Evolutionary conservation across 2,888 invertebrate species (phyloP).

Genomic region (Gisinianus flammeolus): DNA sequence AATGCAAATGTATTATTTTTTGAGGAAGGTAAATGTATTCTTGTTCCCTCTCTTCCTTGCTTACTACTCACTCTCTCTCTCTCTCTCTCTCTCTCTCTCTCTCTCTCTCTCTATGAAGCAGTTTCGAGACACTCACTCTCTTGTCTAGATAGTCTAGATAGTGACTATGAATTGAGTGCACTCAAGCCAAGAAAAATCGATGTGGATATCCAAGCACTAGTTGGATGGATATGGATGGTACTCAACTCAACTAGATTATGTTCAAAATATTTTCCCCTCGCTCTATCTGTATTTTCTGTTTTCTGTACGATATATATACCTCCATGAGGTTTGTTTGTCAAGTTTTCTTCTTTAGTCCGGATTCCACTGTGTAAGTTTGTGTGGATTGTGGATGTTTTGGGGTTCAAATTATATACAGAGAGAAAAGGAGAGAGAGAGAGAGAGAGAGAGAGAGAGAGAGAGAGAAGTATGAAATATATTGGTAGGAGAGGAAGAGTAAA

Average conservation of each 20-base stretch:
- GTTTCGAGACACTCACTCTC: not conserved
- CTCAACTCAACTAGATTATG: constrained; percentile 37
- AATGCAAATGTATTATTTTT: not conserved
- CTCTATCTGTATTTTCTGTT: too few species aligned
- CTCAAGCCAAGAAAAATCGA: constrained; percentile 28
- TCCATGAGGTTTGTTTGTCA: constrained; percentile 39
- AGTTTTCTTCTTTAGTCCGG: constrained; percentile 26
- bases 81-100: not conserved
- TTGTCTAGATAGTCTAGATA: not conserved
- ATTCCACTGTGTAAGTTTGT: not conserved
- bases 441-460: not conserved
- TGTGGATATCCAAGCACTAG: constrained; percentile 21
- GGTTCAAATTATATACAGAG: too few species aligned
- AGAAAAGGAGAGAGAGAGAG: not conserved
- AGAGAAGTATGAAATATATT: too few species aligned
- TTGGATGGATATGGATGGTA: constrained; percentile 26
- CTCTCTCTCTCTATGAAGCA: not conserved
- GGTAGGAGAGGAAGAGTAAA: too few species aligned
- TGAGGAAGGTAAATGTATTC: constrained; percentile 10
- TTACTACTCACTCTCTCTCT: not conserved
- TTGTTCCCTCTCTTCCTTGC: not conserved
- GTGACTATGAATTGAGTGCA: constrained; percentile 26
- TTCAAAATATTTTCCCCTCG: constrained; percentile 42
- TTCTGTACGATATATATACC: too few species aligned
- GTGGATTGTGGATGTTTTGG: too few species aligned